A percentile compares a stretch with the other conserved stretches of the same genome.
These are phyloP conservation scores for Notolabrus celidotus DNA, from an alignment of 2,797 vertebrate genomes.

Conservation along the genomic window DNA sequence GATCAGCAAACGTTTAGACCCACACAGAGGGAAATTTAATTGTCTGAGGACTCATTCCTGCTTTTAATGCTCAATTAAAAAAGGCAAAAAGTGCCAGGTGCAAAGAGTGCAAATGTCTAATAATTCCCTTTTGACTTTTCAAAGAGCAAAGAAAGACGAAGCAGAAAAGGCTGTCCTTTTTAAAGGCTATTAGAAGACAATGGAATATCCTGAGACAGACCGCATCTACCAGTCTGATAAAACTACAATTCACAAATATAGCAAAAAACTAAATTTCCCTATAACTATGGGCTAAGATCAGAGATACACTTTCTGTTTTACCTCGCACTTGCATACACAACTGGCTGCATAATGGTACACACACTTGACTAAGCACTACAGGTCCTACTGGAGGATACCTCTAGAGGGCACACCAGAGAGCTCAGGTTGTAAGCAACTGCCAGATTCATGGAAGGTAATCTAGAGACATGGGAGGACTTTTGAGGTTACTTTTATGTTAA, in stretches of 20 bases:
- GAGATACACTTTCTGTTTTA: no score
- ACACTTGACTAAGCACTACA: no score
- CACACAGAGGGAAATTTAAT: neutral
- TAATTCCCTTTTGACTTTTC: neutral
- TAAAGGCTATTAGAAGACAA: neutral
- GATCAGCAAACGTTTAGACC: neutral
- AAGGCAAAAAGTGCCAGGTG: neutral
- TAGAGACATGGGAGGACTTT: no score
- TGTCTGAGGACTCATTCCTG: neutral
- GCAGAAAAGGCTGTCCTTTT: neutral
- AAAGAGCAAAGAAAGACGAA: conserved; percentile 3
- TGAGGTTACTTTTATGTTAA: no score
- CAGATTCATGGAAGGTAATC: no score
- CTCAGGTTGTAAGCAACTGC: no score
- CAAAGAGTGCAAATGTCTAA: neutral
- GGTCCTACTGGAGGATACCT: no score
- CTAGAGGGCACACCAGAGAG: no score
- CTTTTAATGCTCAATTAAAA: neutral
- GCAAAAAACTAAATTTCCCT: neutral
- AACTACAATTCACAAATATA: neutral
- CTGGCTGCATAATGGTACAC: no score
- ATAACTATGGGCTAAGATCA: neutral
- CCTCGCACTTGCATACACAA: no score
- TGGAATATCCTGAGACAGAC: neutral
- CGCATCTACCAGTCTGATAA: neutral